Conservation (phyloP, 2,888 invertebrate species). For the Drosophila tripunctata region DNA sequence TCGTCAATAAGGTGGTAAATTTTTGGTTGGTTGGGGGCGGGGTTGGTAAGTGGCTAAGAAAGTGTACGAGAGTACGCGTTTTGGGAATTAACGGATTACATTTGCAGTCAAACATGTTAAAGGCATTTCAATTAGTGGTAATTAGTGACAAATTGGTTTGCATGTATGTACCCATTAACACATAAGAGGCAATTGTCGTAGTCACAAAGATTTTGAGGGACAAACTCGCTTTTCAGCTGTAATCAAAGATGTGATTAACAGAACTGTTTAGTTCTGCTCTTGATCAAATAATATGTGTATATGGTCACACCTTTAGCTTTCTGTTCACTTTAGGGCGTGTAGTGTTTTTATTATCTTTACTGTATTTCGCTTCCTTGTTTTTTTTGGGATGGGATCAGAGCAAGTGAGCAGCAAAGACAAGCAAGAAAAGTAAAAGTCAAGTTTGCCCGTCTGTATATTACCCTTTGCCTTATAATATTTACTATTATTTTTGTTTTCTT, state of each 20-base stretch:
- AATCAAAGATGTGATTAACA: not conserved
- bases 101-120: conserved; percentile 51
- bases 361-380: too few relatives aligned
- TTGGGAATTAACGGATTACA: conserved; percentile 54
- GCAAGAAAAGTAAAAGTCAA: too few relatives aligned
- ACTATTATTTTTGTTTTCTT: too few relatives aligned
- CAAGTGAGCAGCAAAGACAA: too few relatives aligned
- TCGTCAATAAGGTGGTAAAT: conserved; percentile 5
- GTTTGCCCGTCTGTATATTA: too few relatives aligned
- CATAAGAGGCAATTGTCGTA: conserved; percentile 4
- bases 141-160: conserved; percentile 48
- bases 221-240: not conserved
- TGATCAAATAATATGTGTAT: too few relatives aligned
- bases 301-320: too few relatives aligned
- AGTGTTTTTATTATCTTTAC: not conserved
- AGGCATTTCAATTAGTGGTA: conserved; percentile 55
- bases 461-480: too few relatives aligned
- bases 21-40: not conserved
- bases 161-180: too few relatives aligned
- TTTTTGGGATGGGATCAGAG: too few relatives aligned
- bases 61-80: conserved; percentile 9
- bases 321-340: too few relatives aligned
- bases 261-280: too few relatives aligned
- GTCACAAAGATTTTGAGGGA: conserved; percentile 7
- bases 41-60: not conserved